These are phyloP conservation scores for Mesembrinibis cayennensis DNA, from an alignment of 2,113 vertebrate species.

Conservation along the genomic window DNA sequence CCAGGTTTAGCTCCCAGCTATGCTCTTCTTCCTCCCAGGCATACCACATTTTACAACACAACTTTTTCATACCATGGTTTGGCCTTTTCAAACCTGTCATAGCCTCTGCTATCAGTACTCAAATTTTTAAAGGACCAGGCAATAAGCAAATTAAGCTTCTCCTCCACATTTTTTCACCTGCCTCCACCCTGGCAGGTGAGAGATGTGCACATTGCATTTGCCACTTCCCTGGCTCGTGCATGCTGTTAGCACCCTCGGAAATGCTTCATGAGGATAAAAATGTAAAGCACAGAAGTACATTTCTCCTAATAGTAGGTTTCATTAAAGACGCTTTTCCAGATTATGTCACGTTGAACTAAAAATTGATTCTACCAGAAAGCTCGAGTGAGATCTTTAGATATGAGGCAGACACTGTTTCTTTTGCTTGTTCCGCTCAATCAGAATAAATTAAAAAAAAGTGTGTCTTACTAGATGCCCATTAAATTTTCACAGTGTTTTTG, in stretches of 20 bases:
- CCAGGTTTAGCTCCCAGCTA: neutral
- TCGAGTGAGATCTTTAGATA: neutral
- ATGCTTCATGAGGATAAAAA: neutral
- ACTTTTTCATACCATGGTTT: neutral
- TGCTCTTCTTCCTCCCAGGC: neutral
- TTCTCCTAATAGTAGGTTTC: neutral
- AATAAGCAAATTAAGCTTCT: neutral
- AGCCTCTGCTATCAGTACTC: neutral
- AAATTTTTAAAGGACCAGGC: neutral
- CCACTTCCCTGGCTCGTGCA: neutral
- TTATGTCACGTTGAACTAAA: constrained; percentile 16
- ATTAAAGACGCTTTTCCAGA: neutral
- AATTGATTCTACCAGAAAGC: constrained; percentile 39
- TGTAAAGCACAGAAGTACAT: neutral
- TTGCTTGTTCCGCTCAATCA: neutral
- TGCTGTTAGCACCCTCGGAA: neutral
- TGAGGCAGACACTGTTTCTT: neutral
- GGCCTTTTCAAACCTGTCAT: neutral
- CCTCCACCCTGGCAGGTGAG: neutral
- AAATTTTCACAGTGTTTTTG: neutral
- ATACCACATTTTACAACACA: neutral
- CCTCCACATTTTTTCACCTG: neutral
- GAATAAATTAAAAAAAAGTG: neutral
- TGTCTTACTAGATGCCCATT: neutral
- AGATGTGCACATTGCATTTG: rapidly evolving